phyloP scores from a whole-genome alignment of 2,113 vertebrate genomes.

The Dipodomys merriami region DNA sequence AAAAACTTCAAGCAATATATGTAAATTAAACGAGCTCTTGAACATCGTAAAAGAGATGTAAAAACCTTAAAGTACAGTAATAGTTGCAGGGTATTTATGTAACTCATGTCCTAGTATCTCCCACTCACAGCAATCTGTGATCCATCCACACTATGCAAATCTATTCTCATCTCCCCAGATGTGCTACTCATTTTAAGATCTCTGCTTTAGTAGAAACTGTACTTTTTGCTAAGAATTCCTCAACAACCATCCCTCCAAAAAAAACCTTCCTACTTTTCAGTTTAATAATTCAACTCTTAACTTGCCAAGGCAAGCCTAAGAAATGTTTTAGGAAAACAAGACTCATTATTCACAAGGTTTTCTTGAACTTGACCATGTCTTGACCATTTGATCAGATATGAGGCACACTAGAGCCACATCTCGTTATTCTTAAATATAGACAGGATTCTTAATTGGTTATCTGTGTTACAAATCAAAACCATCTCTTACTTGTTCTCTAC shows the following conservation, averaged over 20 bases:
- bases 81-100: not conserved
- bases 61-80: not conserved
- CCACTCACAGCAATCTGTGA: slow-evolving; percentile 18
- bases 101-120: slow-evolving; percentile 29
- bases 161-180: slow-evolving; percentile 20
- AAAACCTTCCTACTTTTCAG: too few relatives aligned
- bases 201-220: slow-evolving; percentile 21
- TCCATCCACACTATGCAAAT: not conserved
- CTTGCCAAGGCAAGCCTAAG: not conserved
- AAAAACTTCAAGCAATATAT: slow-evolving; percentile 13
- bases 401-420: not conserved
- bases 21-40: slow-evolving; percentile 44
- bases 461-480: not conserved
- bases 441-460: slow-evolving; percentile 16
- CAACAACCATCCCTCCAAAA: not conserved
- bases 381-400: not conserved
- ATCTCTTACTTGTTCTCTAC: slow-evolving; percentile 32
- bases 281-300: too few relatives aligned
- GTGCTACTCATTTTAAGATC: not conserved
- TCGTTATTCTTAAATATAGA: slow-evolving; percentile 24
- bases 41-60: slow-evolving; percentile 14
- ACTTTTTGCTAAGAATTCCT: not conserved
- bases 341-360: not conserved
- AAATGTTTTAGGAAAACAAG: slow-evolving; percentile 25
- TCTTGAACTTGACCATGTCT: not conserved